A percentile compares a stretch with the other conserved stretches of the same genome.
These are phyloP conservation scores for Tetramorium bicarinatum DNA, from an alignment of 2,888 invertebrate species.

Conservation along the genomic window DNA sequence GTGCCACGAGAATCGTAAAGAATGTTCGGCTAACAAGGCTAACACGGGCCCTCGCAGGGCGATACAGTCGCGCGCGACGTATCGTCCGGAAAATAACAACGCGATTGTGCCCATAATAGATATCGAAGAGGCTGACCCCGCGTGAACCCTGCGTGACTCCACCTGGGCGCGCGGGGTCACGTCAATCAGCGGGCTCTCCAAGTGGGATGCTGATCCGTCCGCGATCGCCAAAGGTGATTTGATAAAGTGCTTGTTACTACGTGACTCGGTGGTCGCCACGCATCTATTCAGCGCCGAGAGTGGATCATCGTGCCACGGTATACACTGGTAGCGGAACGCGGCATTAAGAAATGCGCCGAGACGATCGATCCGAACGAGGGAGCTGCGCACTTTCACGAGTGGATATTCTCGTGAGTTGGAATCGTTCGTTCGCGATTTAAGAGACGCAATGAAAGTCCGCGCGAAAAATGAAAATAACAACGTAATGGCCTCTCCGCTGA, in stretches of 20 bases:
- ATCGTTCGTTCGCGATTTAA: not conserved
- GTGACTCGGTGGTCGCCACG: conserved; percentile 46
- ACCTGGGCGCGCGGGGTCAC: conserved; percentile 55
- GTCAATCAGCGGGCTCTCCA: conserved; percentile 68
- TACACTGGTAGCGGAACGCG: conserved; percentile 34
- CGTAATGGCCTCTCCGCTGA: not conserved
- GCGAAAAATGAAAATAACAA: conserved; percentile 34
- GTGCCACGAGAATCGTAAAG: conserved; percentile 69
- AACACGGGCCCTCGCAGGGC: conserved; percentile 68
- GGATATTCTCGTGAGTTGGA: conserved; percentile 8
- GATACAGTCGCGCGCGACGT: conserved; percentile 64
- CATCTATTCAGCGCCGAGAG: conserved; percentile 41
- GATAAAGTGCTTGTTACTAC: conserved; percentile 56
- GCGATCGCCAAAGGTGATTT: conserved; percentile 57
- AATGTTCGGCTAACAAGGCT: conserved; percentile 79
- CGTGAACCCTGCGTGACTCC: conserved; percentile 64
- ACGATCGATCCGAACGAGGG: conserved; percentile 16
- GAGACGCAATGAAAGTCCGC: conserved; percentile 9
- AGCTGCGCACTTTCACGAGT: conserved; percentile 12
- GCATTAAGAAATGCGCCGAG: conserved; percentile 38
- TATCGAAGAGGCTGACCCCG: conserved; percentile 66
- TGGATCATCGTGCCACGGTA: conserved; percentile 24
- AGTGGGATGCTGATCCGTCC: conserved; percentile 54
- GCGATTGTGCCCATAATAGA: conserved; percentile 68
- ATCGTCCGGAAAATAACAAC: conserved; percentile 74